A percentile compares a stretch with the other conserved stretches of the same genome.
Conservation (phyloP, 2,888 invertebrate genomes). For the Flabesymbios commensalis region DNA sequence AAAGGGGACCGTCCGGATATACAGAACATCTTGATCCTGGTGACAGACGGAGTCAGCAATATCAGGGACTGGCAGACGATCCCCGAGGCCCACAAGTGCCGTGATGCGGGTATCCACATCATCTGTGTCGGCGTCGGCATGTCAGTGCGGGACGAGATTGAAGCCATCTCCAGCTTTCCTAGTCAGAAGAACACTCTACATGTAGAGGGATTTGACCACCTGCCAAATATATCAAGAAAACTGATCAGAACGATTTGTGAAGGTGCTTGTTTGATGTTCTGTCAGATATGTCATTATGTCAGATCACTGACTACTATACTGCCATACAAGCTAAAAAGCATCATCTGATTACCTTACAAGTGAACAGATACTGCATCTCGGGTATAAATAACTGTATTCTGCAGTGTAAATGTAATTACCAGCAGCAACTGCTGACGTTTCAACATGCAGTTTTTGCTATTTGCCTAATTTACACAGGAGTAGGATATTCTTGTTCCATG, state of each 20-base stretch:
- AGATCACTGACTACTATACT: too few relatives aligned
- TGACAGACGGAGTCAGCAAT: conserved; percentile 24
- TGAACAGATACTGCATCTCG: too few relatives aligned
- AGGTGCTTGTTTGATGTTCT: conserved; percentile 1
- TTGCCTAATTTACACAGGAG: too few relatives aligned
- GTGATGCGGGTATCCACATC: conserved; percentile 32
- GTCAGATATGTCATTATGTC: not conserved
- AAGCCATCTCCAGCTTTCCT: conserved; percentile 16
- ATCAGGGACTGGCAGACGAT: conserved; percentile 26
- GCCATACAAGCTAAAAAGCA: too few relatives aligned
- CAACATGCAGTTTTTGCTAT: too few relatives aligned
- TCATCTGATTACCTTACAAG: too few relatives aligned
- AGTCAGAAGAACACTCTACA: conserved; percentile 18
- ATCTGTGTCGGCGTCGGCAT: conserved; percentile 38
- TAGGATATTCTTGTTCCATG: too few relatives aligned
- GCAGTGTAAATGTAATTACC: too few relatives aligned
- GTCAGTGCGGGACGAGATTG: conserved; percentile 4
- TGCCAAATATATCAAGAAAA: not conserved
- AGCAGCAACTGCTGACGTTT: too few relatives aligned
- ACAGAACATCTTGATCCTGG: conserved; percentile 28
- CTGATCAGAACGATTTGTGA: conserved; percentile 12
- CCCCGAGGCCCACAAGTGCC: conserved; percentile 30
- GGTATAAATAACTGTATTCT: too few relatives aligned
- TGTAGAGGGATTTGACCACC: conserved; percentile 17
- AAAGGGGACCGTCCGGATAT: conserved; percentile 26